Conservation (phyloP, 2,888 invertebrate species). For the Dryococelus australis region DNA sequence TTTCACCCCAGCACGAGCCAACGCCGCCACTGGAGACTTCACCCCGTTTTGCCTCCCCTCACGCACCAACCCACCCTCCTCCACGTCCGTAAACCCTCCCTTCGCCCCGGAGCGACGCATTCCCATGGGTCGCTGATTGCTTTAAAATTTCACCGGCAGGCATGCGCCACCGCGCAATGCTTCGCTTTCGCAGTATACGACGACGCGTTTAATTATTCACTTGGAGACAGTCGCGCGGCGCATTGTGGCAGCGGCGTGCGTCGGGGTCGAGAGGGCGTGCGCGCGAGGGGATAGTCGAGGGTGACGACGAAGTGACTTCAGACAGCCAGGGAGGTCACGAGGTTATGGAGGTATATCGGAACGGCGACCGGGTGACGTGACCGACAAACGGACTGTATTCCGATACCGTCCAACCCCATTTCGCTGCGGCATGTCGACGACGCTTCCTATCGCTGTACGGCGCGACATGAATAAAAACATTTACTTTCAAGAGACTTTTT, state of each 20-base stretch:
- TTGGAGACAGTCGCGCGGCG: background rate
- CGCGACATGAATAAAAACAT: too few species aligned
- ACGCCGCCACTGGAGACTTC: background rate
- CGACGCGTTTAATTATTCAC: conserved; percentile 26
- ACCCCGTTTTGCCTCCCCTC: background rate
- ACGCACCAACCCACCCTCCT: background rate
- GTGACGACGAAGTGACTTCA: background rate
- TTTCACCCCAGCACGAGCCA: background rate
- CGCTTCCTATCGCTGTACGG: too few species aligned
- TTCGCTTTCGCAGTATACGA: background rate
- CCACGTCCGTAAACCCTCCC: background rate
- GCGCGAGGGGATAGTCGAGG: background rate
- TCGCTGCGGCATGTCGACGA: too few species aligned
- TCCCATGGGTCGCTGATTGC: conserved; percentile 23
- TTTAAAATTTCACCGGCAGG: conserved; percentile 23
- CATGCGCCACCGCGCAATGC: background rate
- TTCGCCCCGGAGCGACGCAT: background rate
- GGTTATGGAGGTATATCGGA: too few species aligned
- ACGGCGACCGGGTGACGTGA: too few species aligned
- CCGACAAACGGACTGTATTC: too few species aligned
- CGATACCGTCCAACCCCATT: too few species aligned
- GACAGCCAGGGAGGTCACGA: too few species aligned
- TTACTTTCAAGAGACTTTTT: too few species aligned
- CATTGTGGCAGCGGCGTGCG: background rate
- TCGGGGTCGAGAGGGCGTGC: background rate